Conservation (phyloP, 53 echinoderm and acorn worm species). For the Holothuria scabra region DNA sequence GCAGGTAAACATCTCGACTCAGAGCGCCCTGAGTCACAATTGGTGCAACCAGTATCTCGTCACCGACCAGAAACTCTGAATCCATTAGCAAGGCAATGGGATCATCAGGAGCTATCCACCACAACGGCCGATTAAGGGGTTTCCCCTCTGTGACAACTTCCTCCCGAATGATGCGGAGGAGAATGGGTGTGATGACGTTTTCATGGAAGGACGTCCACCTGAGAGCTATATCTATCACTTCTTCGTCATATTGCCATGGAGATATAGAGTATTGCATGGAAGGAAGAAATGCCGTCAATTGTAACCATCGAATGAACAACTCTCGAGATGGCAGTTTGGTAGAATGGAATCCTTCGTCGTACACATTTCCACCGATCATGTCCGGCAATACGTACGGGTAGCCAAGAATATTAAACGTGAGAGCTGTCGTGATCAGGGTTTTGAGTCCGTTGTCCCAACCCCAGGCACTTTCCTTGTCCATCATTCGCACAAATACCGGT, state of each 20-base stretch:
- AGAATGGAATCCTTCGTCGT: slow-evolving; percentile 73
- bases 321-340: slow-evolving; percentile 72
- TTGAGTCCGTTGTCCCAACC: slow-evolving; percentile 88
- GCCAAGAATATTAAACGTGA: slow-evolving; percentile 84
- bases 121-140: slow-evolving; percentile 81
- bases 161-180: slow-evolving; percentile 63
- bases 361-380: slow-evolving; percentile 95
- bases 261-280: slow-evolving; percentile 97
- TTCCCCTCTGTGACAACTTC: slow-evolving; percentile 67
- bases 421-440: slow-evolving; percentile 83
- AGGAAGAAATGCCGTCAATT: slow-evolving; percentile 90
- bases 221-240: slow-evolving; percentile 73
- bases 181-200: slow-evolving; percentile 70
- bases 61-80: slow-evolving; percentile 83
- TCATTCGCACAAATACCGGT: slow-evolving; percentile 89
- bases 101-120: slow-evolving; percentile 91
- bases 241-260: slow-evolving; percentile 92
- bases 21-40: slow-evolving; percentile 66
- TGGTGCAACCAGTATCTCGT: slow-evolving; percentile 86
- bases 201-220: slow-evolving; percentile 88
- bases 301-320: slow-evolving; percentile 88
- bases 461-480: slow-evolving; percentile 96
- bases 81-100: slow-evolving; percentile 67
- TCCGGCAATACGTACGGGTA: slow-evolving; percentile 90
- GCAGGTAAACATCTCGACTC: slow-evolving; percentile 81